These are phyloP conservation scores for Sebastes melanostomus DNA, from an alignment of 2,797 vertebrate species.

Conservation along the genomic window DNA sequence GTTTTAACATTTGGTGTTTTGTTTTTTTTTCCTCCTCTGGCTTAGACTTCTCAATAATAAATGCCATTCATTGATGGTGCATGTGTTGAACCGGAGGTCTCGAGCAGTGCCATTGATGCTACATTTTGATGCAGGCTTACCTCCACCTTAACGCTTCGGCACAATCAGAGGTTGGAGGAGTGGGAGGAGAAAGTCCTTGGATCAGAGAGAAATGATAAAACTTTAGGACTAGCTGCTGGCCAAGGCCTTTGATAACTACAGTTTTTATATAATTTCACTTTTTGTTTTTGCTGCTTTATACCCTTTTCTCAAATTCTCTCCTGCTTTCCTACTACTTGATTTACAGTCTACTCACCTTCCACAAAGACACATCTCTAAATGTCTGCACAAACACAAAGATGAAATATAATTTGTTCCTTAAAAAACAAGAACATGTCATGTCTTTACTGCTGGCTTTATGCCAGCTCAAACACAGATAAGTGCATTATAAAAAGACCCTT, in stretches of 20 bases:
- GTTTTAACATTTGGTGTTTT: neutral
- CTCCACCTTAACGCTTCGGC: slow-evolving; percentile 18
- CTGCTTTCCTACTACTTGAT: neutral
- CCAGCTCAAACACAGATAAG: neutral
- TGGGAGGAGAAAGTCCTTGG: slow-evolving; percentile 38
- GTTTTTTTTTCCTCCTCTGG: neutral
- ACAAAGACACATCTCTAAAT: neutral
- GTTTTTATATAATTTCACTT: neutral
- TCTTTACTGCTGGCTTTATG: neutral
- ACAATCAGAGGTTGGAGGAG: slow-evolving; percentile 23
- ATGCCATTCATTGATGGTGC: neutral
- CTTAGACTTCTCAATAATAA: slow-evolving; percentile 5
- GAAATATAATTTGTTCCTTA: neutral
- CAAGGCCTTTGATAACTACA: slow-evolving; percentile 7
- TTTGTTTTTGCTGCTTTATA: neutral
- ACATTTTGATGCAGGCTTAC: slow-evolving; percentile 24
- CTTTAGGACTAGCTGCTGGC: slow-evolving; percentile 19
- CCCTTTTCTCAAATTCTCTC: neutral
- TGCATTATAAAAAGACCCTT: neutral
- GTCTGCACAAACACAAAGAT: neutral
- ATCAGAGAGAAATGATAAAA: slow-evolving; percentile 31
- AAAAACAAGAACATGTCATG: neutral
- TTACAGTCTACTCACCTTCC: neutral
- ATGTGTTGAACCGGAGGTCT: neutral
- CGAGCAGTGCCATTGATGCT: neutral